Percentiles rank a stretch among this genome's conserved stretches.
phyloP scores from a whole-genome alignment of 2,888 invertebrate species.

The Subacronicta megacephala region DNA sequence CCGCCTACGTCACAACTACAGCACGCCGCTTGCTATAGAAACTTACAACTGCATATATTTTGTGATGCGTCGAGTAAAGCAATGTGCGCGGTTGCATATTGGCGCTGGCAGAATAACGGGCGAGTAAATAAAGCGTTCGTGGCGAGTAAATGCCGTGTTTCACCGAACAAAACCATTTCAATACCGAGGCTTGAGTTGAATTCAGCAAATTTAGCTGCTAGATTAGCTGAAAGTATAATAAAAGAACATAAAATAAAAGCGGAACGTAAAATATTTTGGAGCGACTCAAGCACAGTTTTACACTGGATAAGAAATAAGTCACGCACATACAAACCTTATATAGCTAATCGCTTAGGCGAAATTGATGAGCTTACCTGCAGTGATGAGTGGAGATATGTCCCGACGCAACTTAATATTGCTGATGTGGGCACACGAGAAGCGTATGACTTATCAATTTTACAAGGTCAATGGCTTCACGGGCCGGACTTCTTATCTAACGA shows the following conservation, averaged over 20 bases:
- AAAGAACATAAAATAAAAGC: conserved; percentile 7
- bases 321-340: neutral
- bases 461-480: neutral
- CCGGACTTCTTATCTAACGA: too few relatives aligned
- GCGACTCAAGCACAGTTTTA: neutral
- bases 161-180: conserved; percentile 21
- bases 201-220: conserved; percentile 28
- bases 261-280: neutral
- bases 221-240: conserved; percentile 20
- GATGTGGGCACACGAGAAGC: neutral
- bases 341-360: neutral
- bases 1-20: neutral
- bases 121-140: neutral
- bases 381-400: too few relatives aligned
- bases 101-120: conserved; percentile 11
- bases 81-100: conserved; percentile 27
- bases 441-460: neutral
- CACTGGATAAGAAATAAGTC: neutral
- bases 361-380: neutral
- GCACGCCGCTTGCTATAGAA: neutral
- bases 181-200: conserved; percentile 41
- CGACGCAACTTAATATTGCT: neutral
- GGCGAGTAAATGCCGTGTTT: conserved; percentile 12
- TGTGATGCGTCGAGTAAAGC: conserved; percentile 23
- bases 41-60: conserved; percentile 20